Conservation (phyloP, 2,113 vertebrate species). For the Amblyopsis rosae region DNA sequence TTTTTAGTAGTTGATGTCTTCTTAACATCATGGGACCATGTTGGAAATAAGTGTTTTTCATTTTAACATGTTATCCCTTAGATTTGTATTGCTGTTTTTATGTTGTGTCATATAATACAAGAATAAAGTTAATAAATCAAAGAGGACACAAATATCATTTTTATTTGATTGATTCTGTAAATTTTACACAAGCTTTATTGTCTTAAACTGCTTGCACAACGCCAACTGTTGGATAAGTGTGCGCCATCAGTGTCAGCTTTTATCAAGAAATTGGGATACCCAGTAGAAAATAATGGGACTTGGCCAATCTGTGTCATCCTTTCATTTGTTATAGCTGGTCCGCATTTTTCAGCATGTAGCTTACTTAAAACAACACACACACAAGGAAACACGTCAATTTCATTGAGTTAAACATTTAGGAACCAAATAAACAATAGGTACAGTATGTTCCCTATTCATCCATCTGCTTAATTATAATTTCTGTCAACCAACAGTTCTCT, state of each 20-base stretch:
- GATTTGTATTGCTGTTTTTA: too few relatives aligned
- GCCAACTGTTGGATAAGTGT: too few relatives aligned
- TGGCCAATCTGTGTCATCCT: too few relatives aligned
- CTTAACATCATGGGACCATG: too few relatives aligned
- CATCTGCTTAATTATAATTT: conserved; percentile 18
- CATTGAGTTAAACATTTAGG: neutral
- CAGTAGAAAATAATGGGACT: too few relatives aligned
- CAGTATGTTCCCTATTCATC: neutral
- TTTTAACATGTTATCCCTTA: too few relatives aligned
- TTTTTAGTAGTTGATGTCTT: too few relatives aligned
- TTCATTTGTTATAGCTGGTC: too few relatives aligned
- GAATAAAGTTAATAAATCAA: neutral
- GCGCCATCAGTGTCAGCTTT: conserved; percentile 16
- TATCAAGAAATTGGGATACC: neutral
- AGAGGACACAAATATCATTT: neutral
- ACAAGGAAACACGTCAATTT: neutral
- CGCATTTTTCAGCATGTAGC: too few relatives aligned
- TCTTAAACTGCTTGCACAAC: neutral
- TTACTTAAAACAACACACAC: neutral
- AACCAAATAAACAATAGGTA: too few relatives aligned
- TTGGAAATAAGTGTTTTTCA: too few relatives aligned
- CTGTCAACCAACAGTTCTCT: neutral
- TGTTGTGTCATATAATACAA: too few relatives aligned
- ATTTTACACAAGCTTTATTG: conserved; percentile 22
- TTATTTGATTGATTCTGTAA: neutral